A percentile compares a stretch with the other conserved stretches of the same genome.
Evolutionary conservation across 2,888 invertebrate genomes (phyloP).

Genomic region (Dysmachus trigonus): DNA sequence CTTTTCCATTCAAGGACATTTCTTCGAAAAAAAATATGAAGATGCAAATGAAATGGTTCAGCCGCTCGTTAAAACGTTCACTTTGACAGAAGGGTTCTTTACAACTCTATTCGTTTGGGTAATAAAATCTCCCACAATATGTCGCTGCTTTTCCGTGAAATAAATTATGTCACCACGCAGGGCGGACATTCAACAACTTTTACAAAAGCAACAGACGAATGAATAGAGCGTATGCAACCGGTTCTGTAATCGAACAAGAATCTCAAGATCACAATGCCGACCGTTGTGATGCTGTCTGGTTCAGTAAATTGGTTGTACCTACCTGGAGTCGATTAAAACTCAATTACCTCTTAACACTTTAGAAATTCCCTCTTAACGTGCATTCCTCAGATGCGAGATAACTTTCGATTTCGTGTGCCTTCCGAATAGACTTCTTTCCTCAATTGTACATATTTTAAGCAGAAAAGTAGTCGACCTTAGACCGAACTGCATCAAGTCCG

Average conservation of each 20-base stretch:
- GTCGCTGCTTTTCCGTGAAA: background rate
- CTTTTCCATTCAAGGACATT: background rate
- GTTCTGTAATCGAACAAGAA: background rate
- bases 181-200: background rate
- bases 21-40: background rate
- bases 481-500: background rate
- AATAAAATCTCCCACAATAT: background rate
- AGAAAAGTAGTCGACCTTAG: background rate
- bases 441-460: background rate
- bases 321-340: background rate
- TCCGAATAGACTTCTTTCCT: background rate
- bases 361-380: background rate
- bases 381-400: background rate
- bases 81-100: background rate
- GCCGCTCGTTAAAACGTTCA: background rate
- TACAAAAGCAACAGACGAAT: background rate
- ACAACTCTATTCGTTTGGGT: background rate
- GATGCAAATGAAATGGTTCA: no score
- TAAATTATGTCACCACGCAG: background rate
- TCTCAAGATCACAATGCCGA: background rate
- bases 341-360: background rate
- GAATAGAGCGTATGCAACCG: background rate
- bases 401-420: background rate
- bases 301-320: background rate
- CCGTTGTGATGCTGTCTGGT: background rate